A percentile compares a stretch with the other conserved stretches of the same genome.
Evolutionary conservation across 2,888 invertebrate genomes (phyloP).

Genomic region (Pinctada fucata): DNA sequence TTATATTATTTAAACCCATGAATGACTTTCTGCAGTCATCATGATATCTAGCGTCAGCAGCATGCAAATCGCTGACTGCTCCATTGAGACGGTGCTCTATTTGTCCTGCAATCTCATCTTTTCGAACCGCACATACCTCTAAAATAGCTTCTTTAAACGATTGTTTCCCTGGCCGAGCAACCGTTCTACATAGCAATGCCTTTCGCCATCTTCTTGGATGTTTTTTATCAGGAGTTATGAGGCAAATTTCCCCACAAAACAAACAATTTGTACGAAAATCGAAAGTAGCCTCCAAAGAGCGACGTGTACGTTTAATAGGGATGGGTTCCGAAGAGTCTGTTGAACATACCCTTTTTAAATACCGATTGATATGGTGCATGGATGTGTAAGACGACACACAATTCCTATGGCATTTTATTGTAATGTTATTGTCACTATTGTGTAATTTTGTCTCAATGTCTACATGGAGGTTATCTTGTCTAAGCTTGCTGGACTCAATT

Average conservation of each 20-base stretch:
- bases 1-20: not conserved
- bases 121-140: conserved; percentile 15
- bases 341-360: too few relatives aligned
- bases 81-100: conserved; percentile 26
- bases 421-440: too few relatives aligned
- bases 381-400: too few relatives aligned
- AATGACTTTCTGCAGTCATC: conserved; percentile 26
- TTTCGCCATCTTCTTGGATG: conserved; percentile 30
- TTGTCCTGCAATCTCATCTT: conserved; percentile 23
- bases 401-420: too few relatives aligned
- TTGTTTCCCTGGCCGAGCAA: not conserved
- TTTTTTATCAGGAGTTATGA: conserved; percentile 6
- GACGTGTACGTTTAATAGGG: too few relatives aligned
- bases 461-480: too few relatives aligned
- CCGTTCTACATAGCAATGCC: conserved; percentile 11
- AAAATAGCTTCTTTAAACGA: conserved; percentile 17
- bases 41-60: conserved; percentile 45
- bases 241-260: conserved; percentile 31
- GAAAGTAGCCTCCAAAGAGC: too few relatives aligned
- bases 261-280: conserved; percentile 30
- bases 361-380: too few relatives aligned
- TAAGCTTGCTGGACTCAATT: too few relatives aligned
- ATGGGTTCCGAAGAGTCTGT: too few relatives aligned
- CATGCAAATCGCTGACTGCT: conserved; percentile 46
- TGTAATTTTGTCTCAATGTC: too few relatives aligned